A percentile compares a stretch with the other conserved stretches of the same genome.
phyloP scores from a whole-genome alignment of 2,888 invertebrate genomes.

The Coecobrya sp. region DNA sequence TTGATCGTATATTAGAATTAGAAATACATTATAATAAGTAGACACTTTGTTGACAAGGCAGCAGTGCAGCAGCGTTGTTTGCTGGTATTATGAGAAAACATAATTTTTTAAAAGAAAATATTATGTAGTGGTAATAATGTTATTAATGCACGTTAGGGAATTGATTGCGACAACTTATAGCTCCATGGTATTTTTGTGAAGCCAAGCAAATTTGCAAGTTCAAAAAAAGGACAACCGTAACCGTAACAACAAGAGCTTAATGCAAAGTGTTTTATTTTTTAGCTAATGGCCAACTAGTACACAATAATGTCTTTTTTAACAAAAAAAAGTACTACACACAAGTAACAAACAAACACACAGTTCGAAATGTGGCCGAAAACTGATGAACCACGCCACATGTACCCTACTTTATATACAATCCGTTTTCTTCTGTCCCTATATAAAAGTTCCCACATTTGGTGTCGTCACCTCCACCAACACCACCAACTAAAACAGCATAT shows the following conservation, averaged over 20 bases:
- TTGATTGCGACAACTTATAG: slow-evolving; percentile 12
- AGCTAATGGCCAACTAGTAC: neutral
- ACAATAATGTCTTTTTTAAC: neutral
- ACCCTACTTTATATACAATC: slow-evolving; percentile 19
- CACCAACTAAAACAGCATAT: neutral
- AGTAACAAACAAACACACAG: neutral
- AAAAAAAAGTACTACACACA: neutral
- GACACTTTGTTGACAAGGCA: slow-evolving; percentile 2
- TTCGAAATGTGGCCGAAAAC: slow-evolving; percentile 24
- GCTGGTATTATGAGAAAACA: slow-evolving; percentile 32
- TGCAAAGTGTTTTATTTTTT: neutral
- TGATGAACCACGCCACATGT: slow-evolving; percentile 36
- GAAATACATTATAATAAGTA: neutral
- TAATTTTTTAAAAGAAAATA: too few species aligned
- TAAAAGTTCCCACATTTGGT: neutral
- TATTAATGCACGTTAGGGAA: slow-evolving; percentile 43
- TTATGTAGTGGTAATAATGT: slow-evolving; percentile 37
- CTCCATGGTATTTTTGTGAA: neutral
- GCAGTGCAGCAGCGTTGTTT: neutral
- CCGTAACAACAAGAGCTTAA: neutral
- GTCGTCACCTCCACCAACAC: neutral
- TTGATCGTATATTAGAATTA: slow-evolving; percentile 34
- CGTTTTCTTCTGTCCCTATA: neutral
- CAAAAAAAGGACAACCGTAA: slow-evolving; percentile 4
- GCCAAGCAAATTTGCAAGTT: slow-evolving; percentile 34